These are phyloP conservation scores for Etia nguti DNA, from an alignment of 2,113 vertebrate species.

Conservation along the genomic window DNA sequence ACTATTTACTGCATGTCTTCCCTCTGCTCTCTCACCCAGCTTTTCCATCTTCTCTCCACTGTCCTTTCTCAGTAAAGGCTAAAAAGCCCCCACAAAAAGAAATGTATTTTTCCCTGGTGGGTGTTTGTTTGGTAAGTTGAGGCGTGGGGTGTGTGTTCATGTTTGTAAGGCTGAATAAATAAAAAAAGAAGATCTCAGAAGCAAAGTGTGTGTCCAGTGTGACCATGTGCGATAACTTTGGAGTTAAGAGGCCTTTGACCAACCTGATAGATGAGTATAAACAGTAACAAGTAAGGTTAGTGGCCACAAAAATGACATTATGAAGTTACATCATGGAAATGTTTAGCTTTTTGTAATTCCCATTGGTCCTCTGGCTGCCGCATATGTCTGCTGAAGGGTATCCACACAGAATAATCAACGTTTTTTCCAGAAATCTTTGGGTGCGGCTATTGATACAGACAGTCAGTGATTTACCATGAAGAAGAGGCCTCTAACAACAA, in stretches of 20 bases:
- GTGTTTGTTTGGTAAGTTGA: not conserved
- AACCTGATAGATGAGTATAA: not conserved
- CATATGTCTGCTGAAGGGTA: not conserved
- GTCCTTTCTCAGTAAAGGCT: not conserved
- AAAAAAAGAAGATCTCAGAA: not conserved
- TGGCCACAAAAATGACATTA: not conserved
- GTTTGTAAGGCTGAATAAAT: accelerated
- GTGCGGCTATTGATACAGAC: not conserved
- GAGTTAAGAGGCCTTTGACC: not conserved
- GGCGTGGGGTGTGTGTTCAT: not conserved
- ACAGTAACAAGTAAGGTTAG: not conserved
- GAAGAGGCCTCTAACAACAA: not conserved
- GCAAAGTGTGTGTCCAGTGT: not conserved
- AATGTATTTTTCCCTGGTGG: not conserved
- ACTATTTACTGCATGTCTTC: not conserved
- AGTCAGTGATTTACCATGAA: slow-evolving; percentile 16
- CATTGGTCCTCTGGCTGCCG: not conserved
- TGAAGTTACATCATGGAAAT: not conserved
- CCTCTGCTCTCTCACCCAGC: not conserved
- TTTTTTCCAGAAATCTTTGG: not conserved
- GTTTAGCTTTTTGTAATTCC: not conserved
- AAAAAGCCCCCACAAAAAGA: not conserved
- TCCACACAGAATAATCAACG: not conserved
- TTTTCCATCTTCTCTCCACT: not conserved
- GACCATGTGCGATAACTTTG: not conserved